These are phyloP conservation scores for Archilochus colubris DNA, from an alignment of 2,113 vertebrate species.

Conservation along the genomic window DNA sequence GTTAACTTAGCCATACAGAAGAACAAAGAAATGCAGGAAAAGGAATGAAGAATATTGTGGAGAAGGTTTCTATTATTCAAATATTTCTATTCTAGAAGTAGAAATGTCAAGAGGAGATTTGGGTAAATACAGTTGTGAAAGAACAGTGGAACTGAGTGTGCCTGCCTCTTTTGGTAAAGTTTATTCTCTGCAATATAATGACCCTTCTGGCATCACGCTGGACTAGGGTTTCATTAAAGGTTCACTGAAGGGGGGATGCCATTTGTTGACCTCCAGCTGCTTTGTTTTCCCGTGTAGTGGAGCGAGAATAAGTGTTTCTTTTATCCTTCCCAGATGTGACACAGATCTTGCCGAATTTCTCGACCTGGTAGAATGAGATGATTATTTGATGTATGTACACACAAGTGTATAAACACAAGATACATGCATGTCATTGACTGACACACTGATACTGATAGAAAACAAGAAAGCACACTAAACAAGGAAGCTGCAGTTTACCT, in stretches of 20 bases:
- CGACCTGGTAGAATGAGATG: not conserved
- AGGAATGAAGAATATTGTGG: not conserved
- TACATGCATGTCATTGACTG: not conserved
- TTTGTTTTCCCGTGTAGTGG: constrained; percentile 36
- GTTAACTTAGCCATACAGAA: not conserved
- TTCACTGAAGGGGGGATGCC: constrained; percentile 32
- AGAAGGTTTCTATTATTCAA: not conserved
- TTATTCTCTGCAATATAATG: not conserved
- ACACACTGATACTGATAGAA: not conserved
- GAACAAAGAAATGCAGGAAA: not conserved
- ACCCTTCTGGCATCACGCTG: not conserved
- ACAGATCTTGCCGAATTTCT: not conserved
- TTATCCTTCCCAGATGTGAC: constrained; percentile 41
- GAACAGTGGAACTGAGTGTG: not conserved
- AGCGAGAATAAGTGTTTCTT: constrained; percentile 33
- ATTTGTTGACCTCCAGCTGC: constrained; percentile 43
- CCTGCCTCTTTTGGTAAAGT: not conserved
- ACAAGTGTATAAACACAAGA: not conserved
- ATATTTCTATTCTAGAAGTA: not conserved
- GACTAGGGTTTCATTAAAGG: constrained; percentile 19
- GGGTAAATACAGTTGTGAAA: not conserved
- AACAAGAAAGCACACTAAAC: not conserved
- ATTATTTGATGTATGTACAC: not conserved
- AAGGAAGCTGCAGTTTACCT: not conserved
- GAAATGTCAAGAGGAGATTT: not conserved